A percentile compares a stretch with the other conserved stretches of the same genome.
Conservation (phyloP, 2,888 invertebrate species). For the Drosophila gaucha region DNA sequence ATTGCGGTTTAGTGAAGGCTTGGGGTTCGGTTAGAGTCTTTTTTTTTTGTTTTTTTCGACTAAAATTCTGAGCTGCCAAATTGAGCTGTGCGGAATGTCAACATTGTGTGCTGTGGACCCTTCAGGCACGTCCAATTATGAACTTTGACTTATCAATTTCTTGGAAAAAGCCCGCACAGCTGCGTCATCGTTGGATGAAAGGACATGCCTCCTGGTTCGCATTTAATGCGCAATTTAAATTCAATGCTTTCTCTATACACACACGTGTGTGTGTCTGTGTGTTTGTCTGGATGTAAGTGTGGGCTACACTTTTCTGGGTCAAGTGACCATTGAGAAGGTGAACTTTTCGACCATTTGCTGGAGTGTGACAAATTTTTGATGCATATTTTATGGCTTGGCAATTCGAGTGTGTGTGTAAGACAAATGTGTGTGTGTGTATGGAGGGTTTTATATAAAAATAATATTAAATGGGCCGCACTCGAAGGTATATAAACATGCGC, state of each 20-base stretch:
- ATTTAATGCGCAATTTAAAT: constrained; percentile 77
- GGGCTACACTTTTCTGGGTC: constrained; percentile 58
- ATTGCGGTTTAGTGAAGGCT: constrained; percentile 23
- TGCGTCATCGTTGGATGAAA: constrained; percentile 34
- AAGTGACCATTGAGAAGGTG: constrained; percentile 75
- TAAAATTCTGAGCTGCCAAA: constrained; percentile 36
- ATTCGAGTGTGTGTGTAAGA: constrained; percentile 9
- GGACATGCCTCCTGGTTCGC: constrained; percentile 43
- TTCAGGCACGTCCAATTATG: constrained; percentile 57
- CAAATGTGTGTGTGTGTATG: constrained; percentile 7
- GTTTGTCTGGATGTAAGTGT: constrained; percentile 11
- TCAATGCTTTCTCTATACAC: constrained; percentile 60
- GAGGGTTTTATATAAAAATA: constrained; percentile 18
- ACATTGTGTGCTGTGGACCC: constrained; percentile 21
- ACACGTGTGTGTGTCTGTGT: neutral
- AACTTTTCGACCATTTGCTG: constrained; percentile 59
- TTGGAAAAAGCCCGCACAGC: constrained; percentile 49
- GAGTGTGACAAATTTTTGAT: constrained; percentile 75
- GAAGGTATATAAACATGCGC: constrained; percentile 39
- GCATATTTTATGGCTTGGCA: constrained; percentile 67
- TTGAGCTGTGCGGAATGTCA: constrained; percentile 40
- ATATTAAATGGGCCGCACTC: constrained; percentile 22
- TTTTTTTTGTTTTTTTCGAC: constrained; percentile 3
- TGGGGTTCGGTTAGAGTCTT: neutral
- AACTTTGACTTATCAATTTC: constrained; percentile 77